A percentile compares a stretch with the other conserved stretches of the same genome.
Conservation (phyloP, 1,140 invertebrate species). For the Euwallacea fornicatus region DNA sequence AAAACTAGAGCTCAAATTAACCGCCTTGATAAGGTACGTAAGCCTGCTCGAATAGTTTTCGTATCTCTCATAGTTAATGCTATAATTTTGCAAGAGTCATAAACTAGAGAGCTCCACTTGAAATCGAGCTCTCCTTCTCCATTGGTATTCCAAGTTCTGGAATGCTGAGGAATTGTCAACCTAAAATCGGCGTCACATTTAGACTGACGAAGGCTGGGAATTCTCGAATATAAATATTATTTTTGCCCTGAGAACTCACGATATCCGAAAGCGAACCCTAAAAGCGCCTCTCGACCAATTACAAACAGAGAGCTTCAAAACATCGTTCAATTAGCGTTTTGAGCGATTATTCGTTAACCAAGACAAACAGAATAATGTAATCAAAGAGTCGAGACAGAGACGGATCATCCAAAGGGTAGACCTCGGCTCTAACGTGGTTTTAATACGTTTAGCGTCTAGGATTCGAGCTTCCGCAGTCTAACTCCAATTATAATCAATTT, state of each 20-base stretch:
- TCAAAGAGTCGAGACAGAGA: slow-evolving; percentile 6
- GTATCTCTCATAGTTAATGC: too few species aligned
- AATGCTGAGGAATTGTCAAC: too few species aligned
- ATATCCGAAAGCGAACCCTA: too few species aligned
- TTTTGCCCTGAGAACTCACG: background rate
- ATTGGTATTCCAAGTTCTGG: too few species aligned
- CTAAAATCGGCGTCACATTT: background rate
- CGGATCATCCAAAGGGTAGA: slow-evolving; percentile 1
- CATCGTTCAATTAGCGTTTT: slow-evolving; percentile 5
- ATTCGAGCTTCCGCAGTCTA: background rate
- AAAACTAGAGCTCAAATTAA: too few species aligned
- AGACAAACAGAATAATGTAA: slow-evolving; percentile 14
- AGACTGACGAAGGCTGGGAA: background rate
- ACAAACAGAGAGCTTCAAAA: background rate
- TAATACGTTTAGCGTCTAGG: background rate
- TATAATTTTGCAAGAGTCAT: too few species aligned
- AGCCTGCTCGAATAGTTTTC: too few species aligned
- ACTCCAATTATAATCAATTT: slow-evolving; percentile 10
- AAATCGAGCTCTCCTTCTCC: too few species aligned
- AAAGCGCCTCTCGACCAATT: background rate
- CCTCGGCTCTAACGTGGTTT: slow-evolving; percentile 5
- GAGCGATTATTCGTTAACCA: background rate
- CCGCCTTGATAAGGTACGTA: too few species aligned
- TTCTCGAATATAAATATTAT: background rate
- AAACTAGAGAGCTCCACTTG: too few species aligned